Evolutionary conservation across 2,113 vertebrate genomes (phyloP).

Genomic region (Upupa epops): DNA sequence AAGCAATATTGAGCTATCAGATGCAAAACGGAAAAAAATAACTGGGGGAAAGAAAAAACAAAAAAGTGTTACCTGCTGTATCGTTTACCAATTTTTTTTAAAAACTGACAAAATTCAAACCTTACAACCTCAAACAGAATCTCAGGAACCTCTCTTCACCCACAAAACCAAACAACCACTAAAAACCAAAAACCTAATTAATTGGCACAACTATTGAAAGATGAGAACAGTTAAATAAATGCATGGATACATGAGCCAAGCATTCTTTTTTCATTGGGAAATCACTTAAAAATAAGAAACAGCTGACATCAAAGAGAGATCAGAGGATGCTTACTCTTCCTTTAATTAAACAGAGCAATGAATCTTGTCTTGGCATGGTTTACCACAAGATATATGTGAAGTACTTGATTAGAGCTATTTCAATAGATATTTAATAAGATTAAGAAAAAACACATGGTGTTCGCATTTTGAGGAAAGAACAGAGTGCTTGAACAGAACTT

Average conservation of each 20-base stretch:
- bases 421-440: not conserved
- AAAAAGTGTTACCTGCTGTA: not conserved
- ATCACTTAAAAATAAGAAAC: not conserved
- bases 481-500: not conserved
- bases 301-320: not conserved
- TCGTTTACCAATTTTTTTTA: not conserved
- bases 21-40: not conserved
- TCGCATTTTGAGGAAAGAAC: not conserved
- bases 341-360: not conserved
- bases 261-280: not conserved
- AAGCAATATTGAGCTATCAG: not conserved
- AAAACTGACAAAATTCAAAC: not conserved
- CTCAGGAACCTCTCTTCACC: not conserved
- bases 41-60: not conserved
- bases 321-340: not conserved
- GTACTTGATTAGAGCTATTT: not conserved
- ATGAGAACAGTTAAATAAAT: not conserved
- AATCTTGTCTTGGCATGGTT: not conserved
- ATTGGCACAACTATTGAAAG: not conserved
- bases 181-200: not conserved
- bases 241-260: not conserved
- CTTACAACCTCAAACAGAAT: rapidly evolving
- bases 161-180: not conserved
- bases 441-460: not conserved
- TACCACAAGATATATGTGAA: not conserved